Evolutionary conservation across 1,140 invertebrate genomes (phyloP).

Genomic region (Bombus waltoni): DNA sequence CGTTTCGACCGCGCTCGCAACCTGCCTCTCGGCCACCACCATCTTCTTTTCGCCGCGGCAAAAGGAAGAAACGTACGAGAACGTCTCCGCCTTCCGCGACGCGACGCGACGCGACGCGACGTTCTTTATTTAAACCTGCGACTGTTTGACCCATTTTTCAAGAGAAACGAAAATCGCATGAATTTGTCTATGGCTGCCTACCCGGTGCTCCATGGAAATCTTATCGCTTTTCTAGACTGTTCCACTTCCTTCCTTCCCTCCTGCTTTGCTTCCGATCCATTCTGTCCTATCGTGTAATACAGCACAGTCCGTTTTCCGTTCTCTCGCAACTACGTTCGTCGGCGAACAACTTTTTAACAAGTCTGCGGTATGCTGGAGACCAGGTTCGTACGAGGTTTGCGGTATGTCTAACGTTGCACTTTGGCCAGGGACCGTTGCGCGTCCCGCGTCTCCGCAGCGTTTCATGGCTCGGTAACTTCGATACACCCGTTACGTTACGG

Average conservation of each 20-base stretch:
- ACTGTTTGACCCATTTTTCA: slow-evolving; percentile 64
- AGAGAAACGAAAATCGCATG: slow-evolving; percentile 36
- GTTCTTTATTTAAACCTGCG: slow-evolving; percentile 58
- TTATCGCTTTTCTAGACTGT: too few relatives aligned
- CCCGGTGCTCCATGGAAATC: not conserved
- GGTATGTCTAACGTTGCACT: not conserved
- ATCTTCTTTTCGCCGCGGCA: not conserved
- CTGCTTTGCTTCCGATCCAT: not conserved
- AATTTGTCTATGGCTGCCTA: not conserved
- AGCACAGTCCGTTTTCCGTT: too few relatives aligned
- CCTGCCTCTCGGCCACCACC: not conserved
- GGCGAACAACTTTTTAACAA: not conserved
- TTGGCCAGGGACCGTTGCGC: too few relatives aligned
- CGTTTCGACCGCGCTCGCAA: not conserved
- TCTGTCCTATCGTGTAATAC: not conserved
- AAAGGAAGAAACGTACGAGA: not conserved
- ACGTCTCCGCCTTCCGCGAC: slow-evolving; percentile 5
- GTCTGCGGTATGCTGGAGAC: not conserved
- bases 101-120: slow-evolving; percentile 1
- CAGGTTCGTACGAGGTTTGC: too few relatives aligned
- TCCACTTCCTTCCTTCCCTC: not conserved
- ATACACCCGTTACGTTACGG: slow-evolving; percentile 60
- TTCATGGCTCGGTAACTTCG: slow-evolving; percentile 24
- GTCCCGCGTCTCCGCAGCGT: not conserved
- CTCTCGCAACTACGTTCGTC: too few relatives aligned